A percentile compares a stretch with the other conserved stretches of the same genome.
Evolutionary conservation across 2,888 invertebrate species (phyloP).

Genomic region (Caenorhabditis japonica): DNA sequence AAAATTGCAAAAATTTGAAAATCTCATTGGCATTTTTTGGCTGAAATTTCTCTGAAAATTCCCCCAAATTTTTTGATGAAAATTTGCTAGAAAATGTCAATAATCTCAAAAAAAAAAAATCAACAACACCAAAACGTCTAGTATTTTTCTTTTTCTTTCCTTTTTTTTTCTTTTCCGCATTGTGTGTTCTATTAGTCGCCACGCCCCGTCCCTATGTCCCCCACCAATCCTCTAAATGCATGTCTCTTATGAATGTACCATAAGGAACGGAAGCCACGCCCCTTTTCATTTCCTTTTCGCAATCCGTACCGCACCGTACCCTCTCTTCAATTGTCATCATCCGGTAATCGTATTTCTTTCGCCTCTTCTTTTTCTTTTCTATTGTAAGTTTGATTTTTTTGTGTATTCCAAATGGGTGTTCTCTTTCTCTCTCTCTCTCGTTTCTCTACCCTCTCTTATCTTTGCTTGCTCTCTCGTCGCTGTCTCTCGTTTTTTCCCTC

Average conservation of each 20-base stretch:
- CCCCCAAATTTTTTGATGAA: slow-evolving; percentile 5
- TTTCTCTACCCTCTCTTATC: slow-evolving; percentile 8
- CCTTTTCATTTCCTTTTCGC: background rate
- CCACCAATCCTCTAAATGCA: slow-evolving; percentile 14
- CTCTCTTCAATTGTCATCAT: slow-evolving; percentile 9
- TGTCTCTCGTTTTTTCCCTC: slow-evolving; percentile 12
- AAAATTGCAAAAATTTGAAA: slow-evolving; percentile 51
- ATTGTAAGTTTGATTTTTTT: slow-evolving; percentile 2
- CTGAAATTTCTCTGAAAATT: background rate
- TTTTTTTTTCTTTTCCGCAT: background rate
- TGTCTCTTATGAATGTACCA: slow-evolving; percentile 38
- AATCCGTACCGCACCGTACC: background rate
- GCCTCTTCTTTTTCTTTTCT: background rate
- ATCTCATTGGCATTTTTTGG: slow-evolving; percentile 11
- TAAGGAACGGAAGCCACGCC: slow-evolving; percentile 19
- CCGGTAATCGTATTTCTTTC: slow-evolving; percentile 9
- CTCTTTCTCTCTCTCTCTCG: slow-evolving; percentile 1
- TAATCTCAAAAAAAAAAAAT: slow-evolving; percentile 21
- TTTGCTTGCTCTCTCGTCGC: background rate
- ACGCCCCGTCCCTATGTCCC: slow-evolving; percentile 1
- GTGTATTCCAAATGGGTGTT: slow-evolving; percentile 21
- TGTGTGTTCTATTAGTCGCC: slow-evolving; percentile 4
- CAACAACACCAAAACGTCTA: too few relatives aligned
- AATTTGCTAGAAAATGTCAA: slow-evolving; percentile 8
- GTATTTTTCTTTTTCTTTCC: background rate